These are phyloP conservation scores for Tiliacea citrago DNA, from an alignment of 2,888 invertebrate genomes.

Conservation along the genomic window DNA sequence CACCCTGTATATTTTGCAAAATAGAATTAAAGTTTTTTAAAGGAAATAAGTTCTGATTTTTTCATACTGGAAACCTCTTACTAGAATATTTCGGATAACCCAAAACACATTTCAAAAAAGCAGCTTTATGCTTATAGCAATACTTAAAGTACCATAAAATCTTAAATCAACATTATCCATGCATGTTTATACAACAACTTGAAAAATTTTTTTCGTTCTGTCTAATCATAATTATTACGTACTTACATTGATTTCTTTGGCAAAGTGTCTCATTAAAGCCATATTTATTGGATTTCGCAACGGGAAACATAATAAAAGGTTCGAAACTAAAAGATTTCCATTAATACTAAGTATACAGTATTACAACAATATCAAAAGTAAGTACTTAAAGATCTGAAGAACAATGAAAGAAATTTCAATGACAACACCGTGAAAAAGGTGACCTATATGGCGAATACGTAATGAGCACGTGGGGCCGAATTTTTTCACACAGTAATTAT, in stretches of 20 bases:
- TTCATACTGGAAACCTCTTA: background rate
- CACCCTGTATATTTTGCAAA: no score
- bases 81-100: background rate
- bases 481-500: background rate
- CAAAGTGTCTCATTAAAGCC: constrained; percentile 34
- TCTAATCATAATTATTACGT: constrained; percentile 23
- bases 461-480: background rate
- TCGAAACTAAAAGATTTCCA: constrained; percentile 33
- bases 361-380: constrained; percentile 19
- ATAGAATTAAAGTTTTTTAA: no score
- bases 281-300: constrained; percentile 47
- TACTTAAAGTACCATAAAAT: background rate
- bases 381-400: constrained; percentile 14
- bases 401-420: constrained; percentile 24
- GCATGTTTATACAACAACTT: constrained; percentile 23
- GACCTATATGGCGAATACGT: background rate
- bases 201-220: constrained; percentile 21
- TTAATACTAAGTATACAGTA: constrained; percentile 20
- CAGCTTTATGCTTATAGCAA: background rate
- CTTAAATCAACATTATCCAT: constrained; percentile 13
- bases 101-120: constrained; percentile 12
- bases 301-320: constrained; percentile 41
- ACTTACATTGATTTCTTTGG: constrained; percentile 37
- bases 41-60: background rate
- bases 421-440: constrained; percentile 1